Percentiles rank a stretch among this genome's conserved stretches.
Evolutionary conservation across 2,888 invertebrate genomes (phyloP).

Genomic region (Pinctada fucata): DNA sequence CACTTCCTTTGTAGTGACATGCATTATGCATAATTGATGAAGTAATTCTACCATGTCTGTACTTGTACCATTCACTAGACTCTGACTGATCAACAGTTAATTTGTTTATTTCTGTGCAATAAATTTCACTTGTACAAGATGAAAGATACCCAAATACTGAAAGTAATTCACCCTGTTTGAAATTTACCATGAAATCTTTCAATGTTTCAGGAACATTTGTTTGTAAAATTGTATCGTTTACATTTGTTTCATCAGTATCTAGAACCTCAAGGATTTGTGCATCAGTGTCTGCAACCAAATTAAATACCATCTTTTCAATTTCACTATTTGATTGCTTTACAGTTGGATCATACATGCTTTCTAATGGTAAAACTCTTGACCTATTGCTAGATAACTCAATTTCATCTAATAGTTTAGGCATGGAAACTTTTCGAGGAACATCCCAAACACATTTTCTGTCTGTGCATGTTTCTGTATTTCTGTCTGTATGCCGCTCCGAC

Average conservation of each 20-base stretch:
- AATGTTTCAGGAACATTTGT: too few species aligned
- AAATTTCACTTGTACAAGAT: constrained; percentile 5
- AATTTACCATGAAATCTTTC: too few species aligned
- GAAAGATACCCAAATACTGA: not conserved
- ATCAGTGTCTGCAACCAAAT: constrained; percentile 9
- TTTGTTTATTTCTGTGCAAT: constrained; percentile 13
- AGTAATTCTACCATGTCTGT: constrained; percentile 18
- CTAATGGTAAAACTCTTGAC: constrained; percentile 5
- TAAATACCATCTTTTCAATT: constrained; percentile 1
- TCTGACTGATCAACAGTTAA: constrained; percentile 17
- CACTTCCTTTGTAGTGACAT: constrained; percentile 14
- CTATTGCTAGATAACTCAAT: constrained; percentile 6
- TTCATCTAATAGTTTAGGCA: constrained; percentile 18
- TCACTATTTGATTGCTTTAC: constrained; percentile 14
- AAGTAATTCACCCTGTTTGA: too few species aligned
- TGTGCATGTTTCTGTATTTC: constrained; percentile 23
- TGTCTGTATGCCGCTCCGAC: constrained; percentile 18
- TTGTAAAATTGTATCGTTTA: too few species aligned
- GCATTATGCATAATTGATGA: constrained; percentile 5
- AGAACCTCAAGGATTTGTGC: constrained; percentile 17
- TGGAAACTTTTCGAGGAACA: constrained; percentile 16
- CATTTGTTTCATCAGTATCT: not conserved
- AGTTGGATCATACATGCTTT: constrained; percentile 1
- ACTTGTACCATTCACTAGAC: constrained; percentile 12
- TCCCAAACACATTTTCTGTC: constrained; percentile 26